Percentiles rank a stretch among this genome's conserved stretches.
Conservation (phyloP, 2,888 invertebrate species). For the Aplocera efformata region DNA sequence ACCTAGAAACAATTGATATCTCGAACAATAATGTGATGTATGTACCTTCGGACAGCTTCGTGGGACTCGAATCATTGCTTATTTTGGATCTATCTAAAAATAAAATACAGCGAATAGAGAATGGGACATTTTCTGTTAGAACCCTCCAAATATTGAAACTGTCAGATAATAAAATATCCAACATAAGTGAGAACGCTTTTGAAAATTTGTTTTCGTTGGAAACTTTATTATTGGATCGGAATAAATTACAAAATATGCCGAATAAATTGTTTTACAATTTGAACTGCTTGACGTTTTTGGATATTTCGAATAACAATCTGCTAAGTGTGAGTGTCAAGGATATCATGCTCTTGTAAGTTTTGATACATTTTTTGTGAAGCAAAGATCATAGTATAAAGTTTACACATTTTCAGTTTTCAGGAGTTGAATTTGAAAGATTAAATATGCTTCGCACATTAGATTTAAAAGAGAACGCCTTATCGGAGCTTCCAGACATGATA, state of each 20-base stretch:
- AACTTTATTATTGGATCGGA: conserved; percentile 77
- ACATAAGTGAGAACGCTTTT: conserved; percentile 79
- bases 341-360: too few species aligned
- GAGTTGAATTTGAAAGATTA: conserved; percentile 78
- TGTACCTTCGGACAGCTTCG: conserved; percentile 80
- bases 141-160: conserved; percentile 83
- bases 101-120: conserved; percentile 80
- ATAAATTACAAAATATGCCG: conserved; percentile 73
- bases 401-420: conserved; percentile 67
- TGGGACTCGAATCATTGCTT: conserved; percentile 79
- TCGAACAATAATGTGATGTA: conserved; percentile 83
- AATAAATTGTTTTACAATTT: conserved; percentile 70
- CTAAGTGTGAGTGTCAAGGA: conserved; percentile 63
- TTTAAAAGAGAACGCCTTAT: conserved; percentile 84
- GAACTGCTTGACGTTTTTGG: conserved; percentile 71
- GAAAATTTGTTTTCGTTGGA: conserved; percentile 73
- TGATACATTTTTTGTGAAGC: too few species aligned
- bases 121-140: conserved; percentile 78
- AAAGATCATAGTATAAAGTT: background rate
- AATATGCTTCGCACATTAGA: conserved; percentile 82
- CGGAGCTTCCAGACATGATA: conserved; percentile 74
- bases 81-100: conserved; percentile 87
- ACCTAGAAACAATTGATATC: conserved; percentile 82
- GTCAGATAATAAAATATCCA: conserved; percentile 84
- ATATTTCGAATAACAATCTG: conserved; percentile 78